Base-by-base conservation (phyloP, 2,888 invertebrate genomes). In the Amblyteles armatorius region DNA sequence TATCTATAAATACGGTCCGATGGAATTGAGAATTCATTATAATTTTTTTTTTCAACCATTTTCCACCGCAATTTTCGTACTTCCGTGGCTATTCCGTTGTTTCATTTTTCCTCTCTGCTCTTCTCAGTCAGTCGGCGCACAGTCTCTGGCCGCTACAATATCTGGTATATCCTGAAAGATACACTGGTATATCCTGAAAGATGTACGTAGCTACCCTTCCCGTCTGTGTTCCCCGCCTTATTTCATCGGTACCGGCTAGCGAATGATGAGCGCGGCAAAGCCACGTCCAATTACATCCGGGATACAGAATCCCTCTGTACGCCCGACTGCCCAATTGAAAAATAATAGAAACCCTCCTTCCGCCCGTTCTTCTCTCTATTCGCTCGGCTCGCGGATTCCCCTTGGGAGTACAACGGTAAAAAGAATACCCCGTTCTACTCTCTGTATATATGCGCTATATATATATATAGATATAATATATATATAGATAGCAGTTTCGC, bases 251-350 rank as follows among this genome's bases (percentile, higher is more conserved):
- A 87, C 88, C 52, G 72, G 87, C 87, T 87, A 88, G 88, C 84
- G 57, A 33, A 29, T 78, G 72, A 73, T 77, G 80, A 76, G 83
- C 79, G 80, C 69, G 83, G 88, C 88, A 90, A 92, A 92, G 92
- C 92, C 91, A 90, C 89, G 90, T 92, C 90, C 92, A 93, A 93
- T 93, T 92, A 92, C 92, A 92, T 90, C 89, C 89, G 86, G 89
- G 90, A 90, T 91, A 90, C 88, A 87, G 87, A 90, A 91, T 90
- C 91, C 90, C 90, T 88, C 88, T 89, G 89, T 91, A 88, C 90
- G 91, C 90, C 87, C 89, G 89, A 88, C 88, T 88, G 89, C 89
- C 90, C 92, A 92, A 93, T 93, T 92, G 92, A 93, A 93, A 93
- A 93, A 93, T 93, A 93, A 93, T 93, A 92, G 92, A 92, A 93